These are phyloP conservation scores for Danionella cerebrum DNA, from an alignment of 2,113 vertebrate genomes.

Conservation along the genomic window DNA sequence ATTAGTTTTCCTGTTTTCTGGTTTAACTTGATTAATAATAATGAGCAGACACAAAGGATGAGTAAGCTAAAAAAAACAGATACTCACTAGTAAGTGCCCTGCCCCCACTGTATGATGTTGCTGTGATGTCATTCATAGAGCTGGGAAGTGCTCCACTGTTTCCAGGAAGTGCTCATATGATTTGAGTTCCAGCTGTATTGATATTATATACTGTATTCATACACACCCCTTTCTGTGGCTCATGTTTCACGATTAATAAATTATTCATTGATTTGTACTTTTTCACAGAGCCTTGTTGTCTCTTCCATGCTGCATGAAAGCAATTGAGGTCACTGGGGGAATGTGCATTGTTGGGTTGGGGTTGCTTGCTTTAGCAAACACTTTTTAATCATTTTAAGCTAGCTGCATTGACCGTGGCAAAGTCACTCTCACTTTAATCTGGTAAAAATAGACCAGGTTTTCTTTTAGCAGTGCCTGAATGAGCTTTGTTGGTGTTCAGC, in stretches of 20 bases:
- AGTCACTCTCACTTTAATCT: not conserved
- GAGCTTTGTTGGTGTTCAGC: slow-evolving; percentile 40
- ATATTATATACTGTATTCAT: not conserved
- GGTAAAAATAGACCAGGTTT: slow-evolving; percentile 35
- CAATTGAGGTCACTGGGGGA: not conserved
- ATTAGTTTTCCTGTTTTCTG: too few species aligned
- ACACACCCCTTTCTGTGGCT: not conserved
- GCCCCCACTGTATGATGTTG: not conserved
- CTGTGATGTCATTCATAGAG: slow-evolving; percentile 23
- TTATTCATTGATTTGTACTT: slow-evolving; percentile 32
- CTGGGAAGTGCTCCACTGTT: slow-evolving; percentile 24
- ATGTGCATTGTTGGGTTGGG: not conserved
- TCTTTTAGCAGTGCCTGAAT: slow-evolving; percentile 54
- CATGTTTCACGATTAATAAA: slow-evolving; percentile 61
- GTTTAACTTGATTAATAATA: too few species aligned
- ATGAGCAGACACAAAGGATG: too few species aligned
- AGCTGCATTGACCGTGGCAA: not conserved
- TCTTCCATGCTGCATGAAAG: not conserved
- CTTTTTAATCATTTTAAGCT: not conserved
- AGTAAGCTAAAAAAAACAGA: too few species aligned
- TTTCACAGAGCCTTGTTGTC: not conserved
- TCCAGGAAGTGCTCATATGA: slow-evolving; percentile 19
- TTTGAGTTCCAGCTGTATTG: slow-evolving; percentile 9
- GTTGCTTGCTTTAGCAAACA: not conserved
- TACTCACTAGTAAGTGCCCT: too few species aligned